Conservation (phyloP, 1,140 invertebrate genomes). For the Hypsibius dujardini region DNA sequence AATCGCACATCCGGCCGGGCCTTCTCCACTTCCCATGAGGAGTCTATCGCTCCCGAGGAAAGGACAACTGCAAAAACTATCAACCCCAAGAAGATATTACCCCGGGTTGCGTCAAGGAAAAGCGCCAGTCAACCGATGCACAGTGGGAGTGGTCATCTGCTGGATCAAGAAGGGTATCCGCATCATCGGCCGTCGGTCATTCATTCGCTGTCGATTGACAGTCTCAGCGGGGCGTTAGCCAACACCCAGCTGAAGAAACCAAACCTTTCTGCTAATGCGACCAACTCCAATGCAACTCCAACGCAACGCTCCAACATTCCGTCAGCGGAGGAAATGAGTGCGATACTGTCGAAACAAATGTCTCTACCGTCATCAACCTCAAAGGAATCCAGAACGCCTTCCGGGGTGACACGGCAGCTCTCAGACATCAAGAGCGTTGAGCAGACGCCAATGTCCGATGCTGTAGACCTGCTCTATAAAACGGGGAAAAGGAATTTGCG, state of each 20-base stretch:
- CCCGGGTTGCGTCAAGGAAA: neutral
- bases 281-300: neutral
- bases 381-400: neutral
- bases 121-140: neutral
- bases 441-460: neutral
- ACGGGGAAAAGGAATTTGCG: neutral
- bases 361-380: neutral
- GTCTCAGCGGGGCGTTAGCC: neutral
- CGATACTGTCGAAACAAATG: neutral
- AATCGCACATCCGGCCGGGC: neutral
- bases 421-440: neutral
- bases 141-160: neutral
- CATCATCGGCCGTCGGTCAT: neutral
- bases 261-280: neutral
- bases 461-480: neutral
- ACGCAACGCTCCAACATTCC: neutral
- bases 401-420: neutral
- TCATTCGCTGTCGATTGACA: conserved; percentile 1
- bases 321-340: neutral
- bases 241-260: neutral
- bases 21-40: neutral
- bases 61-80: neutral
- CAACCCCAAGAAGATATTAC: neutral
- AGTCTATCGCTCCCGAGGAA: neutral
- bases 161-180: neutral